These are phyloP conservation scores for Melanaphis sacchari DNA, from an alignment of 1,140 invertebrate species.

Conservation along the genomic window DNA sequence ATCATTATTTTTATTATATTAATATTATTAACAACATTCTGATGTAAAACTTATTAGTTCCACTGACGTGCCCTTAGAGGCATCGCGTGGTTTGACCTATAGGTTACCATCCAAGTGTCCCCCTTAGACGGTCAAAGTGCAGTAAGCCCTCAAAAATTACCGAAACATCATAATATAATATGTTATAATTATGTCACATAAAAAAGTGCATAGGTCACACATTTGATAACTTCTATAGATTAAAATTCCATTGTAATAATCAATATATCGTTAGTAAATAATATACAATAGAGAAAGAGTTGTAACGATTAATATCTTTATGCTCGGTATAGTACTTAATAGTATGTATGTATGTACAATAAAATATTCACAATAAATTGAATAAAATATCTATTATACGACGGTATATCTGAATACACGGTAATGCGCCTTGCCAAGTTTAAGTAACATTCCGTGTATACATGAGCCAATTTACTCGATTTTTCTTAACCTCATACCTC, in stretches of 20 bases:
- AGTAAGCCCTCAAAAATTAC: no score
- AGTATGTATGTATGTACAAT: background rate
- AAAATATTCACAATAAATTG: background rate
- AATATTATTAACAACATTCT: no score
- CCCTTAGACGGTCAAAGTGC: no score
- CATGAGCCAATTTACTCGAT: background rate
- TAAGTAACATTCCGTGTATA: background rate
- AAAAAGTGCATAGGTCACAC: rapidly evolving
- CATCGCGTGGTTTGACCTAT: no score
- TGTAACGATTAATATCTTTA: background rate
- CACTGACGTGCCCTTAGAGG: no score
- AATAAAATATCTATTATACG: background rate
- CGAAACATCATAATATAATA: no score
- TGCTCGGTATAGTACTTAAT: background rate
- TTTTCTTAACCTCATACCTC: background rate
- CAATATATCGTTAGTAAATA: background rate
- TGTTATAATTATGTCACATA: background rate
- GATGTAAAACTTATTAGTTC: no score
- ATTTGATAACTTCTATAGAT: background rate
- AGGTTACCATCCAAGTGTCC: no score
- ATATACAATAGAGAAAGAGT: background rate
- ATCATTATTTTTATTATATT: no score
- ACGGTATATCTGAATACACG: background rate
- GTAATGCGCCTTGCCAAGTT: background rate
- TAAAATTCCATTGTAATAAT: background rate